Conservation (phyloP, 1,140 invertebrate species). For the Cydia amplana region DNA sequence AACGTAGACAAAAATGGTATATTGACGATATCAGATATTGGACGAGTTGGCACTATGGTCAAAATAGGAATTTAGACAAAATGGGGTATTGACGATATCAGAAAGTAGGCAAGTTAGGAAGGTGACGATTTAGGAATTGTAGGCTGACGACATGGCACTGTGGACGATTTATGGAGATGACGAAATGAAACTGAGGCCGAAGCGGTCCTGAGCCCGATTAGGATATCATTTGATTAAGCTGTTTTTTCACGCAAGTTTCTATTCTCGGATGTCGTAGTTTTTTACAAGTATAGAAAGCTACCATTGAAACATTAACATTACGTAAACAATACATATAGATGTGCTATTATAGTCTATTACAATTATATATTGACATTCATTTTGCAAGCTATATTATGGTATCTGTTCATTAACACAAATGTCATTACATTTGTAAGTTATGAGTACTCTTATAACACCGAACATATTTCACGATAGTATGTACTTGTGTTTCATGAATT, state of each 20-base stretch:
- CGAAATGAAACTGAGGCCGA: no score
- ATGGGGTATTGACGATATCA: no score
- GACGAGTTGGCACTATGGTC: no score
- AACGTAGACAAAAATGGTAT: no score
- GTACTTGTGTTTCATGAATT: background rate
- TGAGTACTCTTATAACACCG: background rate
- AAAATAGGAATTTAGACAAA: no score
- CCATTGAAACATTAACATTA: conserved; percentile 29
- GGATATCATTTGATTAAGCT: conserved; percentile 19
- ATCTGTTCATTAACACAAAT: no score
- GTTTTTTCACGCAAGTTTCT: background rate
- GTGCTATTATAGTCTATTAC: conserved; percentile 20
- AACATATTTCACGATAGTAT: background rate
- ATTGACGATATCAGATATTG: no score
- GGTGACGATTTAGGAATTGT: no score
- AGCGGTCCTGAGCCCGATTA: no score
- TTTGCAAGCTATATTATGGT: conserved; percentile 17
- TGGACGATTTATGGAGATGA: no score
- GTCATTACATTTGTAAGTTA: background rate
- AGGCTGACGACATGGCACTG: no score
- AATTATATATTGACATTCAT: conserved; percentile 25
- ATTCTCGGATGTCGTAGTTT: conserved; percentile 10
- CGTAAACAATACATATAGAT: conserved; percentile 17
- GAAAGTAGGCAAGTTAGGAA: no score
- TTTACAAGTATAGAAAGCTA: conserved; percentile 46